Evolutionary conservation across 2,888 invertebrate genomes (phyloP).

Genomic region (Tiliacea citrago): DNA sequence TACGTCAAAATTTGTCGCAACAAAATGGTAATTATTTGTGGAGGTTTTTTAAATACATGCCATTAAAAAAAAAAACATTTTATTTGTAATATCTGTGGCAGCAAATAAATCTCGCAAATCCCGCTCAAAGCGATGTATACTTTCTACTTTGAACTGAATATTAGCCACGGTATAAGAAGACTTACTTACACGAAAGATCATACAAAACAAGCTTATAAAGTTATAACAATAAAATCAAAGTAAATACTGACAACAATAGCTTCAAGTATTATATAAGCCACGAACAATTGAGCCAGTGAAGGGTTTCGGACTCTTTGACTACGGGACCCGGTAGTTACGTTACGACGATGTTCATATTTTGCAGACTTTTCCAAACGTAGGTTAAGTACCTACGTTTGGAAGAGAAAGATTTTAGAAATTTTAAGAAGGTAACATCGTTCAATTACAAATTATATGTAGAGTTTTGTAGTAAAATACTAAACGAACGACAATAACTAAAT

Average conservation of each 20-base stretch:
- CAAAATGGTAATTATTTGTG: too few relatives aligned
- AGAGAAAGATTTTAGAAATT: neutral
- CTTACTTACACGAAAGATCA: neutral
- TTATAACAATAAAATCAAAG: slow-evolving; percentile 15
- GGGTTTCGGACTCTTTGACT: slow-evolving; percentile 3
- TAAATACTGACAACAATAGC: neutral
- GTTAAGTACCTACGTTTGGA: too few relatives aligned
- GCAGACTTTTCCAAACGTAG: neutral
- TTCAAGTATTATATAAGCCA: neutral
- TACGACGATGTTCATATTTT: neutral
- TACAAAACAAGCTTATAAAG: neutral
- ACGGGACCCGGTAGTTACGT: neutral
- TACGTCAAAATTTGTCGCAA: too few relatives aligned
- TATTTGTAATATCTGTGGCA: neutral
- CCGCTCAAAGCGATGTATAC: neutral
- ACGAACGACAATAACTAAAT: neutral
- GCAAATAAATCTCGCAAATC: neutral
- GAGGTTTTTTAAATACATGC: too few relatives aligned
- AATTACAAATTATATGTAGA: neutral
- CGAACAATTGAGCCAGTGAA: neutral
- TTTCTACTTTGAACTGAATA: neutral
- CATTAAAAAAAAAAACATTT: neutral
- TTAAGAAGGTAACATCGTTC: neutral
- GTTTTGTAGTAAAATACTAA: neutral
- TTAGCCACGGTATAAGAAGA: neutral